Percentiles rank a stretch among this genome's conserved stretches.
These are phyloP conservation scores for Tethya wilhelma DNA, from an alignment of 37 sponge, comb jelly and placozoan species.

Conservation along the genomic window DNA sequence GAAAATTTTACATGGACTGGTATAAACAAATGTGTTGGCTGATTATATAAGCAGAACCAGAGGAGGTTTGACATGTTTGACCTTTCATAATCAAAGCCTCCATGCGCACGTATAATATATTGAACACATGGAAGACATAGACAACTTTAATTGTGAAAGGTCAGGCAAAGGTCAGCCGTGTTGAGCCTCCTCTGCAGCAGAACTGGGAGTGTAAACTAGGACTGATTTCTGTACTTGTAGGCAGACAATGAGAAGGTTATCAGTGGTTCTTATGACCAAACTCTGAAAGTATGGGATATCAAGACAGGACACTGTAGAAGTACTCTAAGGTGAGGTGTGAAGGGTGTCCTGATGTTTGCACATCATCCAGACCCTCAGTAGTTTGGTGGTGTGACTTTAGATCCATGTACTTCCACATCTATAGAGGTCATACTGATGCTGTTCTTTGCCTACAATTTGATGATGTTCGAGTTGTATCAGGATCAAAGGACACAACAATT, in stretches of 20 bases:
- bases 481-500: conserved; percentile 91
- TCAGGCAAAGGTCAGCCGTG: too few species aligned
- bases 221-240: conserved; percentile 23
- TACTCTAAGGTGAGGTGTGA: conserved; percentile 80
- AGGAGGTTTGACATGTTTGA: too few species aligned
- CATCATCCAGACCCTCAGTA: not conserved
- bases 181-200: not conserved
- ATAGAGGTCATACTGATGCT: conserved; percentile 92
- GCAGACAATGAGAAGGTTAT: conserved; percentile 84
- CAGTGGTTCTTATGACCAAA: conserved; percentile 98
- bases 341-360: not conserved
- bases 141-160: too few species aligned
- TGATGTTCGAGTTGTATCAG: conserved; percentile 81
- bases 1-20: too few species aligned
- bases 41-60: too few species aligned
- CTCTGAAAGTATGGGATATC: conserved; percentile 94
- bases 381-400: not conserved
- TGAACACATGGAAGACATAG: too few species aligned
- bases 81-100: too few species aligned
- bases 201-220: not conserved
- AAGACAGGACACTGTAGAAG: conserved; percentile 75
- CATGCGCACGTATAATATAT: too few species aligned
- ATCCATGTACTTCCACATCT: not conserved
- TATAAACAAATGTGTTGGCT: too few species aligned
- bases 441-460: conserved; percentile 95